These are phyloP conservation scores for Maccullochella peelii DNA, from an alignment of 2,113 vertebrate genomes.

Conservation along the genomic window DNA sequence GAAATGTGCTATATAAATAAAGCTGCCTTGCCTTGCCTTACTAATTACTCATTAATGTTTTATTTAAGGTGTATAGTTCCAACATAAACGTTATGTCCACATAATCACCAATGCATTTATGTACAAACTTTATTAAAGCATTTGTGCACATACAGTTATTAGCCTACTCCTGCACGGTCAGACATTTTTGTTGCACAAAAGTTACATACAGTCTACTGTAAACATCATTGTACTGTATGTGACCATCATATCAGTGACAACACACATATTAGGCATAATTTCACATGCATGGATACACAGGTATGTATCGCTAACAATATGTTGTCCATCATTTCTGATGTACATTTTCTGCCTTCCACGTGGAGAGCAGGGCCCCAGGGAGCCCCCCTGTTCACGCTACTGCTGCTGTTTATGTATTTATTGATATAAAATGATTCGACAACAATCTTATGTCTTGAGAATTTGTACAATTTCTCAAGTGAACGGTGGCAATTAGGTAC, in stretches of 20 bases:
- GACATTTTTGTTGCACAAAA: background rate
- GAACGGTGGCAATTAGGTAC: background rate
- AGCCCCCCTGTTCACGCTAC: too few relatives aligned
- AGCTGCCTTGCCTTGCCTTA: too few relatives aligned
- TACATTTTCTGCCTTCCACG: background rate
- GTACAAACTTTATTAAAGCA: background rate
- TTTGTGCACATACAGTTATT: background rate
- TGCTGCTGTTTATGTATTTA: background rate
- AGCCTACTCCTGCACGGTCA: background rate
- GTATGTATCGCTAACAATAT: background rate
- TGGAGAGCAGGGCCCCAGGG: too few relatives aligned
- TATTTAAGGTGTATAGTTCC: background rate
- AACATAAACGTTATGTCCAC: background rate
- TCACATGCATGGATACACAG: background rate
- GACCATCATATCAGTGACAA: background rate
- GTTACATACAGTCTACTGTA: background rate
- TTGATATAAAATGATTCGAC: background rate
- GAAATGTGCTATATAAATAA: too few relatives aligned
- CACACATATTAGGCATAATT: background rate
- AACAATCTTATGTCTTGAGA: background rate
- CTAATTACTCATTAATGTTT: background rate
- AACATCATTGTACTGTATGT: background rate
- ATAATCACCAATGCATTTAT: background rate
- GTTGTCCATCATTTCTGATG: background rate
- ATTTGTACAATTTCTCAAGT: background rate